Evolutionary conservation across 2,113 vertebrate species (phyloP), one percentile per base, ranked within the genome.

Genomic region (Xenotilapia longispinis): DNA sequence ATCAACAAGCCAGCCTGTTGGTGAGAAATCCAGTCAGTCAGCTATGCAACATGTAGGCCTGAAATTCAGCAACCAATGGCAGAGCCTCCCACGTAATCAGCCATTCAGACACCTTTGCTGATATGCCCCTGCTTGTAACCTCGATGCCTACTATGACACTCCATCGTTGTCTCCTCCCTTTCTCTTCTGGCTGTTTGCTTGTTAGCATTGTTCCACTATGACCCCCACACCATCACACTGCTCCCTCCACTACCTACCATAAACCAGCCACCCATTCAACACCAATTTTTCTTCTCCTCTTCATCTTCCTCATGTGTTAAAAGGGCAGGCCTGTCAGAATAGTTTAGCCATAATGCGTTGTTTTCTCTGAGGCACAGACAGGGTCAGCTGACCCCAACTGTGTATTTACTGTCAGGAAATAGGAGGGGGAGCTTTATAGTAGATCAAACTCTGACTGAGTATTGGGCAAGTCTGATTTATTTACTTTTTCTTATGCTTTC

Each of bases 281-380:
- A 6, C 68, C 15, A 15, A 9, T 40, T 63, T 85, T 84, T 38
- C 63, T 81, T 82, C 73, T 86, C 84, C 36, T 90, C 88, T 65
- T 93, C 84, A 5, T 92, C 91, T 88, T 91, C 87, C 68, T 88
- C 84, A 49, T 92, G 90, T 94, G 89, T 91, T 89, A 89, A 95
- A 94, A 95, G 94, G 94, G 88, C 94, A 95, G 91, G 88, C 87
- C 91, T 95, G 95, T 95, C 95, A 95, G 89, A 94, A 93, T 79
- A 84, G 91, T 90, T 95, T 95, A 95, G 91, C 94, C 84, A 90
- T 90, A 92, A 84, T 80, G 86, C 81, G 23, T 84, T 87, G 91
- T 92, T 94, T 94, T 80, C 91, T 92, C 89, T 38, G 17, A 87
- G 91, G 94, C 94, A 81, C 3, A 82, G 89, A 86, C 90, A 49